Evolutionary conservation across 2,888 invertebrate species (phyloP).

Genomic region (Acleris laterana): DNA sequence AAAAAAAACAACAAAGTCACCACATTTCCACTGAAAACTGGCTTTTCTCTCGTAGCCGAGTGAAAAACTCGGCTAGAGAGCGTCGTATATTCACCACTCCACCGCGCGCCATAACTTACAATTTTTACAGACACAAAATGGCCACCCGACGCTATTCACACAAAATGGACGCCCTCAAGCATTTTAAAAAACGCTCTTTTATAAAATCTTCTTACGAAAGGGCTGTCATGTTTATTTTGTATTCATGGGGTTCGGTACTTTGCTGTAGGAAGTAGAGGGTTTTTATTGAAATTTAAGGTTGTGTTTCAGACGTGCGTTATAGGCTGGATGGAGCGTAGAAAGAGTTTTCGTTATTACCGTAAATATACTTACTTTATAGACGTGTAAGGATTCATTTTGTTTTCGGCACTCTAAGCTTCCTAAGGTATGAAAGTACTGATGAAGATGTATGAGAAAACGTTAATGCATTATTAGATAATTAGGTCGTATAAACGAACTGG

Average conservation of each 20-base stretch:
- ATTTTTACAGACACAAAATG: constrained; percentile 40
- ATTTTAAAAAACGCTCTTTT: constrained; percentile 37
- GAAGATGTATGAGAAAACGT: too few species aligned
- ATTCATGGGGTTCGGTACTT: constrained; percentile 40
- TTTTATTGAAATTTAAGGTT: constrained; percentile 37
- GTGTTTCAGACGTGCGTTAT: neutral
- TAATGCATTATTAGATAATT: too few species aligned
- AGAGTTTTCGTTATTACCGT: neutral
- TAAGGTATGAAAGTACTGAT: too few species aligned
- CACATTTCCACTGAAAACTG: constrained; percentile 3
- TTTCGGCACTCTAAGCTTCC: too few species aligned
- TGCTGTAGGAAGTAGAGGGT: constrained; percentile 33
- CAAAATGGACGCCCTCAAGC: constrained; percentile 35
- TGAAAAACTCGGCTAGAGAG: constrained; percentile 20
- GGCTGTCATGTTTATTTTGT: constrained; percentile 41
- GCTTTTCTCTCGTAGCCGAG: constrained; percentile 11
- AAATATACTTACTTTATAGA: too few species aligned
- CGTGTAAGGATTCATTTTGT: too few species aligned
- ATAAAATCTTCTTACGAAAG: constrained; percentile 42
- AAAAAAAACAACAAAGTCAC: neutral
- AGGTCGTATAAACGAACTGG: too few species aligned
- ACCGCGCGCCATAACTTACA: constrained; percentile 41
- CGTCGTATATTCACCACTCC: constrained; percentile 23
- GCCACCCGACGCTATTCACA: constrained; percentile 31
- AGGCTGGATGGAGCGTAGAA: neutral